phyloP scores from a whole-genome alignment of 2,888 invertebrate genomes.

The Andrena minutula region DNA sequence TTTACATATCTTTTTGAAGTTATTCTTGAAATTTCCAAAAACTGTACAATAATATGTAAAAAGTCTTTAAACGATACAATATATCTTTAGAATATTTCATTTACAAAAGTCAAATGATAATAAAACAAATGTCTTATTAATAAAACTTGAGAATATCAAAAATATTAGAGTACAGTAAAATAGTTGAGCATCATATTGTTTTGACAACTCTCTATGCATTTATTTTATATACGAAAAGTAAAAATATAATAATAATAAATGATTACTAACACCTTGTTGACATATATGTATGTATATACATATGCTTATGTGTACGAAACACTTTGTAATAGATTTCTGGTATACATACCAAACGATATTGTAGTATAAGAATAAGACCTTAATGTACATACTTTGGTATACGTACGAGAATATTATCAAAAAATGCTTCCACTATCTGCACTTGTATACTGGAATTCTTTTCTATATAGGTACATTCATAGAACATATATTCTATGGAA shows the following conservation, averaged over 20 bases:
- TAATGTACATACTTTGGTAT: conserved; percentile 24
- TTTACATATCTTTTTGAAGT: too few relatives aligned
- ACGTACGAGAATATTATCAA: conserved; percentile 42
- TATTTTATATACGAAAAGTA: conserved; percentile 8
- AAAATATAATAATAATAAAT: not conserved
- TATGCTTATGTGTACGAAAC: conserved; percentile 37
- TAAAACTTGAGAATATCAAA: not conserved
- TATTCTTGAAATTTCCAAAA: not conserved
- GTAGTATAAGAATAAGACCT: conserved; percentile 8
- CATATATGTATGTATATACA: conserved; percentile 23
- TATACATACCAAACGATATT: conserved; percentile 41
- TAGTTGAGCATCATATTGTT: not conserved
- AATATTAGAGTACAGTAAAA: not conserved
- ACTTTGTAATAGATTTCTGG: conserved; percentile 41
- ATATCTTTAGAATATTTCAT: not conserved
- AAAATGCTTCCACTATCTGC: conserved; percentile 49
- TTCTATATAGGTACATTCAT: conserved; percentile 5
- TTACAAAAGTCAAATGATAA: not conserved
- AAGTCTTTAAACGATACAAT: not conserved
- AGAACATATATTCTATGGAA: conserved; percentile 23
- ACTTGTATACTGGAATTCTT: conserved; percentile 30
- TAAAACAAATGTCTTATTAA: not conserved
- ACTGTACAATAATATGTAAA: not conserved
- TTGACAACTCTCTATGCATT: not conserved
- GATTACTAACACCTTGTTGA: conserved; percentile 2